Evolutionary conservation across 2,888 invertebrate species (phyloP), one percentile per base, ranked within the genome.

Genomic region (Drosophila dives): DNA sequence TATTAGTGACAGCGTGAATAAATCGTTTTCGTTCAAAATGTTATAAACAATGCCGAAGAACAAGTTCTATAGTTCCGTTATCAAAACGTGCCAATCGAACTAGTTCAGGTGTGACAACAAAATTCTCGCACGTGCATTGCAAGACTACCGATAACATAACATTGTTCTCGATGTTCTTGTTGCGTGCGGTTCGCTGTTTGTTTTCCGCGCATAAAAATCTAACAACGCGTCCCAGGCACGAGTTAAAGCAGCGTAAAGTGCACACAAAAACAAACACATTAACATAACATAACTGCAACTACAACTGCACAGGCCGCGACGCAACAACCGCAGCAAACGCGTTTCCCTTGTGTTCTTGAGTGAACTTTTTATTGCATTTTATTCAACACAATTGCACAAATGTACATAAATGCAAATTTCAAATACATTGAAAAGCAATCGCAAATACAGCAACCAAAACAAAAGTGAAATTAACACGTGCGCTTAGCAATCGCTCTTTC

Each of bases 401-500:
- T 32, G 36, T 50, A 29, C 29, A 74, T 51, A 65, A 63, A 63
- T 72, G 59, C 60, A 58, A 71, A 66, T 66, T 50, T 23, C 12
- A 73, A 71, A 45, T 53, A 55, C 72, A 65, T 54, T 64, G 54
- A 72, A 73, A 59, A 70, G 53, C 60, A 60, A 55, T 65, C 48
- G 34, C 53, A 75, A 73, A 63, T 63, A 56, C 33, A 64, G 56
- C 51, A 80, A 85, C 48, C 77, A 80, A 81, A 82, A 79, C 75
- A 81, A 78, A 80, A 86, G 75, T 82, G 76, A 77, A 79, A 76
- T 65, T 72, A 82, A 74, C 89, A 89, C 90, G 90, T 89, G 91
- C 78, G 55, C 20, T 71, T 29, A 45, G 15, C 45, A 15, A 45
- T 20, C 12, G 48, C 33, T 42, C 32, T 48, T 53, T 62, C 23